phyloP scores from a whole-genome alignment of 2,113 vertebrate genomes.

The Laticauda laticaudata region DNA sequence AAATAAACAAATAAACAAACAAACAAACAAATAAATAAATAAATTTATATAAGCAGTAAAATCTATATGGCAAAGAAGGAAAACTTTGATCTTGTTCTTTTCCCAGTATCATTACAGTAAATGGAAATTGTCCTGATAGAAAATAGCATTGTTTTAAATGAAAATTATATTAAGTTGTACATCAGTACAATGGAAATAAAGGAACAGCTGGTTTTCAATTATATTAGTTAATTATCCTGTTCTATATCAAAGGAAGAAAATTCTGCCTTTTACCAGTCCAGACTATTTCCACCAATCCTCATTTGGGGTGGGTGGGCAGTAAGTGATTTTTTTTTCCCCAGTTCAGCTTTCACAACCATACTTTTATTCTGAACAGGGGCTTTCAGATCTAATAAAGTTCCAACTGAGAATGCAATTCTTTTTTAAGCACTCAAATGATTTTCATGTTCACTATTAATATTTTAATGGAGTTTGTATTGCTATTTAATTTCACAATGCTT shows the following conservation, averaged over 20 bases:
- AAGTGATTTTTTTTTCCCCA: background rate
- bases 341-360: background rate
- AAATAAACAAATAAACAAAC: background rate
- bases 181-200: background rate
- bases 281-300: background rate
- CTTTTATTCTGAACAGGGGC: background rate
- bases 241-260: background rate
- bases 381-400: background rate
- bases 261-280: background rate
- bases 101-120: background rate
- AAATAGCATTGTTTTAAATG: background rate
- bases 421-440: background rate
- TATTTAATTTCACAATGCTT: background rate
- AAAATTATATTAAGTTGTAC: background rate
- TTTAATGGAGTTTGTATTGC: constrained; percentile 14
- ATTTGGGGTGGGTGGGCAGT: background rate
- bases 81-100: background rate
- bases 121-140: background rate
- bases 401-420: background rate
- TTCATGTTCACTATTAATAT: background rate
- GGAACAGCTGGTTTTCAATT: background rate
- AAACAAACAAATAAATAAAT: background rate
- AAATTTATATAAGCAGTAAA: background rate
- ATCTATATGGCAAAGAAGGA: background rate
- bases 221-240: background rate